Percentiles rank a stretch among this genome's conserved stretches.
Evolutionary conservation across 2,797 vertebrate genomes (phyloP).

Genomic region (Alcedo quadribrachys): DNA sequence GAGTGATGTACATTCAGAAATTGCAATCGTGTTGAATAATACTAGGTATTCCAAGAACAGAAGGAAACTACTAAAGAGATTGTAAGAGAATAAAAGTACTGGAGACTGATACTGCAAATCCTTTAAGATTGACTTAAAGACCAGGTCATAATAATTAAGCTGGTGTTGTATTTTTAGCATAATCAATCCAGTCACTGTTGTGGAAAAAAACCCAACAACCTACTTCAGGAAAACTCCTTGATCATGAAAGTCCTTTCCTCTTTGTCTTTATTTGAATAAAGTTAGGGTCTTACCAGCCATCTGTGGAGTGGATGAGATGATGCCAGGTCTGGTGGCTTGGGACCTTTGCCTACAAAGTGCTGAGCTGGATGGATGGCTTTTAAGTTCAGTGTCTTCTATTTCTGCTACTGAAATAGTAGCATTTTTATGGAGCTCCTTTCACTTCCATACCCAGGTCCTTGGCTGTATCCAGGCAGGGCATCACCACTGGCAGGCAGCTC

Average conservation of each 20-base stretch:
- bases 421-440: not conserved
- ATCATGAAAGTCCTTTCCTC: not conserved
- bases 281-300: not conserved
- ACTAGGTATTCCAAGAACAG: not conserved
- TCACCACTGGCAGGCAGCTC: not conserved
- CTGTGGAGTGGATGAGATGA: not conserved
- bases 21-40: not conserved
- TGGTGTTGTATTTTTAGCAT: not conserved
- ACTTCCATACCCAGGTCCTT: not conserved
- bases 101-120: not conserved
- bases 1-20: not conserved
- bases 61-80: not conserved
- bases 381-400: accelerated
- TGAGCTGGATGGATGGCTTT: not conserved
- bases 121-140: not conserved
- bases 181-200: not conserved
- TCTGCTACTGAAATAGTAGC: not conserved
- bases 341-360: not conserved
- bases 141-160: not conserved
- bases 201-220: not conserved
- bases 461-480: not conserved
- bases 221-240: not conserved
- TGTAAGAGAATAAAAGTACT: not conserved
- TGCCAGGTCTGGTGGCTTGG: not conserved
- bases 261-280: not conserved